Percentiles rank a stretch among this genome's conserved stretches.
These are phyloP conservation scores for Pseudoips prasinana DNA, from an alignment of 2,888 invertebrate genomes.

Conservation along the genomic window DNA sequence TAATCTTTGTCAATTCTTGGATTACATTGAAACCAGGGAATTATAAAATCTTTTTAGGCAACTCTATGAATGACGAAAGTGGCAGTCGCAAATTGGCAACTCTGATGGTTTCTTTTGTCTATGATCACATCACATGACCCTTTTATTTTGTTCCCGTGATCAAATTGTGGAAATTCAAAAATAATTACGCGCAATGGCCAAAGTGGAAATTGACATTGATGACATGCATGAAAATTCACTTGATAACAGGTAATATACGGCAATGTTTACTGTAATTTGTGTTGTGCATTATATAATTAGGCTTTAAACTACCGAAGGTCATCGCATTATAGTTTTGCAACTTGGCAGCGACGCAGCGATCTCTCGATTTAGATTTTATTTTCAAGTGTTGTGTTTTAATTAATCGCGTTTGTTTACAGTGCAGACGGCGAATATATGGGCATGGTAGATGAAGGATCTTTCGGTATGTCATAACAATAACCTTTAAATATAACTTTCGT, in stretches of 20 bases:
- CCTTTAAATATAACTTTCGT: too few relatives aligned
- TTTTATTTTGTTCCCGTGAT: slow-evolving; percentile 87
- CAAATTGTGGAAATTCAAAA: slow-evolving; percentile 86
- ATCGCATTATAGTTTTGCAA: slow-evolving; percentile 59
- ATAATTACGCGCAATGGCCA: slow-evolving; percentile 79
- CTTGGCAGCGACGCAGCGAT: slow-evolving; percentile 57
- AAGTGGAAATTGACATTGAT: slow-evolving; percentile 78
- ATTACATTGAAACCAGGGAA: too few relatives aligned
- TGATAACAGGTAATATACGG: slow-evolving; percentile 81
- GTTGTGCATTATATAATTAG: slow-evolving; percentile 63
- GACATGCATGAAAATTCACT: slow-evolving; percentile 83
- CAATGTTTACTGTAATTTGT: slow-evolving; percentile 26
- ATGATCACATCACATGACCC: slow-evolving; percentile 85
- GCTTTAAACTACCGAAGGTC: slow-evolving; percentile 66
- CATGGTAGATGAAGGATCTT: slow-evolving; percentile 70
- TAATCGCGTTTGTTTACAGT: slow-evolving; percentile 58
- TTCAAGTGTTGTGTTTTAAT: slow-evolving; percentile 33
- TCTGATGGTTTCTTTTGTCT: slow-evolving; percentile 42
- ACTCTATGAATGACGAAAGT: too few relatives aligned
- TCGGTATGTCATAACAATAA: slow-evolving; percentile 50
- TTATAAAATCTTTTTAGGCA: too few relatives aligned
- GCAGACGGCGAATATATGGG: slow-evolving; percentile 72
- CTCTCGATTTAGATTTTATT: slow-evolving; percentile 37
- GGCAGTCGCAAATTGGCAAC: slow-evolving; percentile 25
- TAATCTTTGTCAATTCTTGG: too few relatives aligned